These are phyloP conservation scores for Hartigia nigra DNA, from an alignment of 2,888 invertebrate genomes.

Conservation along the genomic window DNA sequence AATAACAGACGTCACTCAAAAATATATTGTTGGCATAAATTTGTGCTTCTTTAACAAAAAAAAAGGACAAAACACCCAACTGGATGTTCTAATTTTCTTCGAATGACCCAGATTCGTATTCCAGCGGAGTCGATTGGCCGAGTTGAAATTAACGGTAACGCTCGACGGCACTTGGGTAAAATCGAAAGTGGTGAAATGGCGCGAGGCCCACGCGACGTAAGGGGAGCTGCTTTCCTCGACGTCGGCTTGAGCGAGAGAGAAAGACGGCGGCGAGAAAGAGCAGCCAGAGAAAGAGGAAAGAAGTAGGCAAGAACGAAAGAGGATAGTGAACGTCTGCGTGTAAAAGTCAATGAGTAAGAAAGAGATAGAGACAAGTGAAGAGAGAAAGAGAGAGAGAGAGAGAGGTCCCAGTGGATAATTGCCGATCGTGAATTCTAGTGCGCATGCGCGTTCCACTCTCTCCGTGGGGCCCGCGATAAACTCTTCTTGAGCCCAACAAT, in stretches of 20 bases:
- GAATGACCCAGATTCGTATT: constrained; percentile 42
- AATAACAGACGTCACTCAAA: no score
- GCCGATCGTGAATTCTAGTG: not conserved
- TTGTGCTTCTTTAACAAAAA: no score
- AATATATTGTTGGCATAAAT: no score
- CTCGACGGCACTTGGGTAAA: constrained; percentile 34
- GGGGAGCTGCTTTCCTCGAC: constrained; percentile 10
- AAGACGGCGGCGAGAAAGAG: not conserved
- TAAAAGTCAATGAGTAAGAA: constrained; percentile 8
- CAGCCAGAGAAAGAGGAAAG: constrained; percentile 22
- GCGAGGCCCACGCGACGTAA: constrained; percentile 16
- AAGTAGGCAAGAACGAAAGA: constrained; percentile 16
- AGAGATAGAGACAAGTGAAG: constrained; percentile 2
- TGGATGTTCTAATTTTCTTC: constrained; percentile 30
- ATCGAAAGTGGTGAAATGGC: constrained; percentile 51
- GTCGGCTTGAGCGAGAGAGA: not conserved
- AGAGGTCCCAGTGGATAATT: not conserved
- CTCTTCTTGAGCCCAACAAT: not conserved
- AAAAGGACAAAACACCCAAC: not conserved
- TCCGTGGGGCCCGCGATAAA: not conserved
- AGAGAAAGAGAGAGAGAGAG: constrained; percentile 15
- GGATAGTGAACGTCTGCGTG: not conserved
- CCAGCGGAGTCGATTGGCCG: constrained; percentile 26
- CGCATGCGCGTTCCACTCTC: not conserved
- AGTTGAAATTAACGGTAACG: constrained; percentile 43